A percentile compares a stretch with the other conserved stretches of the same genome.
Evolutionary conservation across 1,140 invertebrate species (phyloP).

Genomic region (Danaus plexippus): DNA sequence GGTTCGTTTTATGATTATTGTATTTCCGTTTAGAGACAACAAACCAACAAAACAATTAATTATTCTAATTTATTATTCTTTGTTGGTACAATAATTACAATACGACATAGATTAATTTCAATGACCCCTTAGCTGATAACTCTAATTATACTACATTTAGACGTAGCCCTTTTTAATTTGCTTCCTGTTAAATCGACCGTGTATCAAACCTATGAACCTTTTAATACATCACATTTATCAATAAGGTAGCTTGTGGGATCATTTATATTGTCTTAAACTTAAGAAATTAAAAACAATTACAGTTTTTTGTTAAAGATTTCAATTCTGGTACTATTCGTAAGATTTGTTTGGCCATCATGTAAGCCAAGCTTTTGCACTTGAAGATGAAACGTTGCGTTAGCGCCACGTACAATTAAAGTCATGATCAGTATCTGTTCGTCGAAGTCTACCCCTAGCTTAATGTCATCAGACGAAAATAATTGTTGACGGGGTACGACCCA

Average conservation of each 20-base stretch:
- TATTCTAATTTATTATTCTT: slow-evolving; percentile 10
- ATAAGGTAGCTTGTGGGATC: slow-evolving; percentile 5
- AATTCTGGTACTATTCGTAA: too few relatives aligned
- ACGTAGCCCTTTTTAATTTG: slow-evolving; percentile 40
- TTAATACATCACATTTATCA: slow-evolving; percentile 15
- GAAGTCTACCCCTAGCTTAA: slow-evolving; percentile 45
- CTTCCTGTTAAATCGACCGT: slow-evolving; percentile 49
- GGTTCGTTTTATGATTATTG: too few relatives aligned
- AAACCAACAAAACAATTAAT: slow-evolving; percentile 6
- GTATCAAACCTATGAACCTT: slow-evolving; percentile 34
- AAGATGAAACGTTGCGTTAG: slow-evolving; percentile 62
- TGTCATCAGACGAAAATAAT: slow-evolving; percentile 52
- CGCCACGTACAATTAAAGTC: slow-evolving; percentile 67
- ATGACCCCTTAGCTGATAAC: slow-evolving; percentile 26
- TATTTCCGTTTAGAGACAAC: neutral
- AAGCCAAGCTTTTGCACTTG: slow-evolving; percentile 37
- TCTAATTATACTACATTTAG: slow-evolving; percentile 27
- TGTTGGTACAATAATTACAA: slow-evolving; percentile 11
- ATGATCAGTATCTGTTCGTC: slow-evolving; percentile 63
- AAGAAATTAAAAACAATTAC: too few relatives aligned
- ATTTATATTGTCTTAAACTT: neutral
- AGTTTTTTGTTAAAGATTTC: too few relatives aligned
- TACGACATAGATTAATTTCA: slow-evolving; percentile 22
- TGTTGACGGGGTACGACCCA: slow-evolving; percentile 27
- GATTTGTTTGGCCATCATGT: slow-evolving; percentile 27